These are phyloP conservation scores for Chauna torquata DNA, from an alignment of 2,113 vertebrate species.

Conservation along the genomic window DNA sequence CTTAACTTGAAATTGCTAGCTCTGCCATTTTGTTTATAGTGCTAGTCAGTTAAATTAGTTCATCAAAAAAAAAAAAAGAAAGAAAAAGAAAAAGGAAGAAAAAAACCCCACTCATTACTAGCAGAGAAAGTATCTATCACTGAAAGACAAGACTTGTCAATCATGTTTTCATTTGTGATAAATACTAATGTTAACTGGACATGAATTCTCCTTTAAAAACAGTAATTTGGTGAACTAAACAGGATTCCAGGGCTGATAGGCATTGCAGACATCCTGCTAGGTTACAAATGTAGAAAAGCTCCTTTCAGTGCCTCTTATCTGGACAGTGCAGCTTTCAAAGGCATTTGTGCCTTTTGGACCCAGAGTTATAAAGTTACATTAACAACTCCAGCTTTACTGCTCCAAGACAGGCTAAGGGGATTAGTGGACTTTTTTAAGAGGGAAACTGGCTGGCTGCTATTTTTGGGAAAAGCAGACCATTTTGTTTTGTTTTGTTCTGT, in stretches of 20 bases:
- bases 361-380: background rate
- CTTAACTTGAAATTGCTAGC: background rate
- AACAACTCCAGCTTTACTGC: background rate
- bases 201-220: background rate
- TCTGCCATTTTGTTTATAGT: background rate
- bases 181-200: background rate
- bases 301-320: slow-evolving; percentile 33
- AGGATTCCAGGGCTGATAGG: slow-evolving; percentile 1
- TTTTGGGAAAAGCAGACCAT: background rate
- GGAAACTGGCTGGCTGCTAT: background rate
- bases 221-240: background rate
- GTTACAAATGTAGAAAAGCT: slow-evolving; percentile 1
- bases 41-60: background rate
- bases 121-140: background rate
- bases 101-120: background rate
- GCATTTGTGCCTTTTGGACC: slow-evolving; percentile 12
- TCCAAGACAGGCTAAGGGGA: background rate
- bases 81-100: background rate
- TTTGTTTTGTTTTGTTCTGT: too few species aligned
- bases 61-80: background rate
- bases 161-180: background rate
- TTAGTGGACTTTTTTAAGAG: background rate
- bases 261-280: background rate
- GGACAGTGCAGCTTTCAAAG: slow-evolving; percentile 33
- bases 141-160: background rate